A percentile compares a stretch with the other conserved stretches of the same genome.
Conservation (phyloP, 2,113 vertebrate genomes). For the Tursiops truncatus region DNA sequence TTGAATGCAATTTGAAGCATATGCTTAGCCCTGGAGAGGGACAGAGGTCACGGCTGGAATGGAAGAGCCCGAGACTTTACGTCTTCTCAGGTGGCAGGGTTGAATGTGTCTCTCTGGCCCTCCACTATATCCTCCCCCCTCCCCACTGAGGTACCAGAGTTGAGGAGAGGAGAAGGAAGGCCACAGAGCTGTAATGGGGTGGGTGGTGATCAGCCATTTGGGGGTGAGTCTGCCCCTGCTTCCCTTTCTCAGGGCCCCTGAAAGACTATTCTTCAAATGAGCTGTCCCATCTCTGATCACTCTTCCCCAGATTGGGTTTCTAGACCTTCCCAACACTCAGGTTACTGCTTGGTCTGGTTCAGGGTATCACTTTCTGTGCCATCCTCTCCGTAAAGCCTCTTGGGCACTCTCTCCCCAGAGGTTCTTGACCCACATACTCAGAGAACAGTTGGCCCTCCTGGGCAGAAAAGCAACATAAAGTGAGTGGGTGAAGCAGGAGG, state of each 20-base stretch:
- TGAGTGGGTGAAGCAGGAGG: background rate
- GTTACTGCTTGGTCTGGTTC: conserved; percentile 58
- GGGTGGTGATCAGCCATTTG: background rate
- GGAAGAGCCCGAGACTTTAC: background rate
- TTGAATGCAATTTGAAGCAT: background rate
- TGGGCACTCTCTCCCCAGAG: background rate
- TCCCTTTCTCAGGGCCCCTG: background rate
- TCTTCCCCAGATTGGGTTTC: conserved; percentile 58
- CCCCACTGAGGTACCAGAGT: background rate
- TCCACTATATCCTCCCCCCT: background rate
- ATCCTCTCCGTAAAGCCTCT: conserved; percentile 18
- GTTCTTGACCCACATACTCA: conserved; percentile 62
- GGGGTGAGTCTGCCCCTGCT: background rate
- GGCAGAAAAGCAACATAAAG: background rate
- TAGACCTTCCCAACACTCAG: conserved; percentile 43
- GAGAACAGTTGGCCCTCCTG: background rate
- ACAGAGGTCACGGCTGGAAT: background rate
- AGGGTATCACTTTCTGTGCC: conserved; percentile 62
- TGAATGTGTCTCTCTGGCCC: background rate
- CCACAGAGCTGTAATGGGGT: background rate
- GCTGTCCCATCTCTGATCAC: background rate
- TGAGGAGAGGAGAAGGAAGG: background rate
- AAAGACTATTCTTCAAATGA: conserved; percentile 41
- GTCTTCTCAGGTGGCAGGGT: background rate
- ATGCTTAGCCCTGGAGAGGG: background rate